These are phyloP conservation scores for Antheraea pernyi DNA, from an alignment of 1,140 invertebrate species.

Conservation along the genomic window DNA sequence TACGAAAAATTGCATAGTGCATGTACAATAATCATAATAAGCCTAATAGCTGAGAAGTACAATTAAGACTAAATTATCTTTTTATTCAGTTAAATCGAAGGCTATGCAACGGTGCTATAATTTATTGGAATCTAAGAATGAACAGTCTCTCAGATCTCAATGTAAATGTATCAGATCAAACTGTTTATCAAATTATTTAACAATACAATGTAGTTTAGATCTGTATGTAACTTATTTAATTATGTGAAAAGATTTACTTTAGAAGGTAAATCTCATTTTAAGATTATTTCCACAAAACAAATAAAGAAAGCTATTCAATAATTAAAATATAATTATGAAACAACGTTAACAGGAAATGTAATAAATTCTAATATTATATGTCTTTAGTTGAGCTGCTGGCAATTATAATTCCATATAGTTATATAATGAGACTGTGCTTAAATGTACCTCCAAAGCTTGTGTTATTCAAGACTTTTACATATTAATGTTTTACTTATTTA, in stretches of 20 bases:
- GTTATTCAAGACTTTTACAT: constrained; percentile 23
- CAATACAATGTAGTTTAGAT: not conserved
- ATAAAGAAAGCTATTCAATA: too few relatives aligned
- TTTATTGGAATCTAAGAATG: not conserved
- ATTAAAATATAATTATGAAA: too few relatives aligned
- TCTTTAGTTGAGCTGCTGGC: not conserved
- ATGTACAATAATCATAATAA: not conserved
- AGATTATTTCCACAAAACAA: too few relatives aligned
- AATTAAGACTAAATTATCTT: too few relatives aligned
- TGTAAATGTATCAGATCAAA: not conserved
- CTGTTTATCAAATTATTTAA: not conserved
- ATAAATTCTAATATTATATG: not conserved
- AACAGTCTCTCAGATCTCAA: not conserved
- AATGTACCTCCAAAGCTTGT: constrained; percentile 32
- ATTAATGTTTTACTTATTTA: constrained; percentile 27
- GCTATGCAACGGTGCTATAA: not conserved
- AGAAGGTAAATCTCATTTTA: too few relatives aligned
- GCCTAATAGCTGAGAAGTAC: too few relatives aligned
- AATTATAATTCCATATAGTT: constrained; percentile 14
- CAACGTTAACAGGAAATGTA: not conserved
- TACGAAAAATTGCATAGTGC: not conserved
- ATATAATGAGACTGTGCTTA: constrained; percentile 28
- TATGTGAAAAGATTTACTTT: too few relatives aligned
- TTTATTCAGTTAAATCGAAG: not conserved
- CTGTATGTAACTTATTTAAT: too few relatives aligned